These are phyloP conservation scores for Ataeniobius toweri DNA, from an alignment of 2,797 vertebrate genomes.

Conservation along the genomic window DNA sequence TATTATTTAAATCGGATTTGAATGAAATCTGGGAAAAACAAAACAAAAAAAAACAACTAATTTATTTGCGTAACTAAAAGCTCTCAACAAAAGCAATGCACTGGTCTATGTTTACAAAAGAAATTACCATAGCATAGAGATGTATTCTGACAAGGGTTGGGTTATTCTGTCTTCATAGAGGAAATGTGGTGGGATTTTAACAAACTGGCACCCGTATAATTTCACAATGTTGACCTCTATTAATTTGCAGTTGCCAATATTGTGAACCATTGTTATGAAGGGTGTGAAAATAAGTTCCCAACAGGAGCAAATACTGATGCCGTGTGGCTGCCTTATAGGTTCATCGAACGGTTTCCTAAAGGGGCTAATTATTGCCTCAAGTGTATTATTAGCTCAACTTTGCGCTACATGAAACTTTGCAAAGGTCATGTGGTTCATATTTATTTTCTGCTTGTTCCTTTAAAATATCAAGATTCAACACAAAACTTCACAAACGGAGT, in stretches of 20 bases:
- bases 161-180: not conserved
- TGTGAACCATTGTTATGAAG: not conserved
- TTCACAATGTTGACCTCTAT: not conserved
- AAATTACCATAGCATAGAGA: not conserved
- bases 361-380: slow-evolving; percentile 26
- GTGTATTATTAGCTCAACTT: slow-evolving; percentile 32
- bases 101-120: not conserved
- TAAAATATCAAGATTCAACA: slow-evolving; percentile 41
- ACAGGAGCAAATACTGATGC: slow-evolving; percentile 19
- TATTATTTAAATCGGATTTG: not conserved
- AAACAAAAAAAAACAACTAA: no score
- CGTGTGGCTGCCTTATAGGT: slow-evolving; percentile 6
- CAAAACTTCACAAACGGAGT: slow-evolving; percentile 36
- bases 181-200: not conserved
- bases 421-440: slow-evolving; percentile 53
- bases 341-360: slow-evolving; percentile 32
- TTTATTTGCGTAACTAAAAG: not conserved
- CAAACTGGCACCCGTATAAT: no score
- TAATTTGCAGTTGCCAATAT: not conserved
- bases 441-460: slow-evolving; percentile 31
- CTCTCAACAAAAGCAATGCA: not conserved
- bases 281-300: slow-evolving; percentile 13
- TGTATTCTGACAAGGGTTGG: not conserved
- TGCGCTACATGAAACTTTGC: slow-evolving; percentile 30
- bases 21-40: not conserved